A percentile compares a stretch with the other conserved stretches of the same genome.
These are phyloP conservation scores for Triops cancriformis DNA, from an alignment of 1,140 invertebrate species.

Conservation along the genomic window DNA sequence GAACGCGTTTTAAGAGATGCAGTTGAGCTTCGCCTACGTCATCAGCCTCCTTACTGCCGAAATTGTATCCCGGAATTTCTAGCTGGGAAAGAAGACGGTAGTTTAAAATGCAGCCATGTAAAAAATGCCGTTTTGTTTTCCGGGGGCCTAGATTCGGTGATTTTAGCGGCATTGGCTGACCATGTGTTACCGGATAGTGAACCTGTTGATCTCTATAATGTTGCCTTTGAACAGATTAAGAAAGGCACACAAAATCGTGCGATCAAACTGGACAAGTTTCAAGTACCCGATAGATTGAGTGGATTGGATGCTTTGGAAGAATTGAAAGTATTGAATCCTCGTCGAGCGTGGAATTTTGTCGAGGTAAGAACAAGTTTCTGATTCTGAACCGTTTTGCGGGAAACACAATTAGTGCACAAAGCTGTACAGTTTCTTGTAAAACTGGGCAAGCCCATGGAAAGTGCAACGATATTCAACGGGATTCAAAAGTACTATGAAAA, in stretches of 20 bases:
- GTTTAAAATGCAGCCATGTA: slow-evolving; percentile 49
- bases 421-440: too few relatives aligned
- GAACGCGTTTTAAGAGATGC: slow-evolving; percentile 51
- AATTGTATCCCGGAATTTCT: slow-evolving; percentile 42
- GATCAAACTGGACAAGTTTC: slow-evolving; percentile 31
- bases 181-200: slow-evolving; percentile 57
- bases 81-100: slow-evolving; percentile 28
- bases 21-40: slow-evolving; percentile 51
- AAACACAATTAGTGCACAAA: too few relatives aligned
- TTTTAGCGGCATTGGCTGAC: slow-evolving; percentile 71
- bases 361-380: slow-evolving; percentile 42
- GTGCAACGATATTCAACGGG: too few relatives aligned
- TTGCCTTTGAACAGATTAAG: slow-evolving; percentile 68
- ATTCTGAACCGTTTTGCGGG: not conserved
- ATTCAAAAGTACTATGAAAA: too few relatives aligned
- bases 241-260: slow-evolving; percentile 32
- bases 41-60: slow-evolving; percentile 57
- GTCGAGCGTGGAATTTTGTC: slow-evolving; percentile 61
- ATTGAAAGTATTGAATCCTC: slow-evolving; percentile 57
- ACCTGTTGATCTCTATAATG: slow-evolving; percentile 89
- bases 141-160: slow-evolving; percentile 87
- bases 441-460: too few relatives aligned
- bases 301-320: slow-evolving; percentile 63
- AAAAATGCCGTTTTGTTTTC: slow-evolving; percentile 84
- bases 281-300: slow-evolving; percentile 70